Percentiles rank a stretch among this genome's conserved stretches.
These are phyloP conservation scores for Mycteria americana DNA, from an alignment of 2,797 vertebrate species.

Conservation along the genomic window DNA sequence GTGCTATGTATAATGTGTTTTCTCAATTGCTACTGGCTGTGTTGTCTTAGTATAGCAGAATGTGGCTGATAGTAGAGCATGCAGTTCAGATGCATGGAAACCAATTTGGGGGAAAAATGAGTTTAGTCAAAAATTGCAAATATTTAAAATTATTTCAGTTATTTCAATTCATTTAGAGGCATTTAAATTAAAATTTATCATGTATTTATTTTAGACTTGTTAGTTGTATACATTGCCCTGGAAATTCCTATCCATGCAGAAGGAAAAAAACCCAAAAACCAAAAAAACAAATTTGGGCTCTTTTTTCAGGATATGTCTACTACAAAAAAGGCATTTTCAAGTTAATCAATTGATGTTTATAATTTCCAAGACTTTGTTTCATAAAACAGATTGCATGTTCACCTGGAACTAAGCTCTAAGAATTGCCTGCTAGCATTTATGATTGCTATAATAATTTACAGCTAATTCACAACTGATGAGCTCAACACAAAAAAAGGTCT, in stretches of 20 bases:
- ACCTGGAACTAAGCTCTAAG: neutral
- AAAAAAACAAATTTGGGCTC: neutral
- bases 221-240: neutral
- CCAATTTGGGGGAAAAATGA: accelerated
- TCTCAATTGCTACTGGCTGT: neutral
- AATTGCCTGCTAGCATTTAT: neutral
- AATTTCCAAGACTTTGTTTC: neutral
- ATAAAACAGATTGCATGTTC: neutral
- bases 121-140: neutral
- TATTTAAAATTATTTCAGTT: neutral
- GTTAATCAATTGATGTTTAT: neutral
- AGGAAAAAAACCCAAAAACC: neutral
- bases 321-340: neutral
- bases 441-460: neutral
- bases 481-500: neutral
- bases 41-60: neutral
- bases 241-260: neutral
- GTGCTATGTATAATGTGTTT: constrained; percentile 12
- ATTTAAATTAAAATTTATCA: neutral
- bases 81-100: neutral
- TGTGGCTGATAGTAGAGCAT: neutral
- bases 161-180: neutral
- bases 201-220: neutral
- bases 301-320: neutral
- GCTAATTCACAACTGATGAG: neutral